Conservation (phyloP, 2,888 invertebrate genomes). For the Orthosia cruda region DNA sequence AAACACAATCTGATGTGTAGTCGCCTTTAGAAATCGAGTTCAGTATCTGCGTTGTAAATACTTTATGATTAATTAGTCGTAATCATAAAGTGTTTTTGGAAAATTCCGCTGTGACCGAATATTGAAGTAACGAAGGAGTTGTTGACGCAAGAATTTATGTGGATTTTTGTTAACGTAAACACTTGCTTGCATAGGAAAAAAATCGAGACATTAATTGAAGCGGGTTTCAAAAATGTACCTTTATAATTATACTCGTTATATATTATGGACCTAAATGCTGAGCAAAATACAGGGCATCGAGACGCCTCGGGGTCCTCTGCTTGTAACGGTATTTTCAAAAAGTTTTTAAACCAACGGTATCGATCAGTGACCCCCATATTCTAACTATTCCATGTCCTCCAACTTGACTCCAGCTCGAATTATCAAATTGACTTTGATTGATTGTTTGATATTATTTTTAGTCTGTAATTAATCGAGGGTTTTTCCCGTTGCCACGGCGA, state of each 20-base stretch:
- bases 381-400: too few species aligned
- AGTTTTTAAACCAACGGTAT: background rate
- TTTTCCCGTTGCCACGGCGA: too few species aligned
- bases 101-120: conserved; percentile 11
- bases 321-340: background rate
- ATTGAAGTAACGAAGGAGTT: background rate
- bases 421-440: background rate
- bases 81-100: conserved; percentile 1
- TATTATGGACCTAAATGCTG: background rate
- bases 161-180: too few species aligned
- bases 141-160: background rate
- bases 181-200: too few species aligned
- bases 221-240: too few species aligned
- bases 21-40: conserved; percentile 20
- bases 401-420: too few species aligned
- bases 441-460: too few species aligned
- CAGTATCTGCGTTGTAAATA: conserved; percentile 20
- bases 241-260: background rate
- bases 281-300: background rate
- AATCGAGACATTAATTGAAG: too few species aligned
- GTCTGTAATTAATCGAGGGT: too few species aligned
- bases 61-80: conserved; percentile 9
- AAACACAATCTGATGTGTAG: conserved; percentile 10
- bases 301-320: background rate
- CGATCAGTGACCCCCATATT: background rate